Percentiles rank a stretch among this genome's conserved stretches.
Evolutionary conservation across 2,888 invertebrate species (phyloP).

Genomic region (Lasiommata megera): DNA sequence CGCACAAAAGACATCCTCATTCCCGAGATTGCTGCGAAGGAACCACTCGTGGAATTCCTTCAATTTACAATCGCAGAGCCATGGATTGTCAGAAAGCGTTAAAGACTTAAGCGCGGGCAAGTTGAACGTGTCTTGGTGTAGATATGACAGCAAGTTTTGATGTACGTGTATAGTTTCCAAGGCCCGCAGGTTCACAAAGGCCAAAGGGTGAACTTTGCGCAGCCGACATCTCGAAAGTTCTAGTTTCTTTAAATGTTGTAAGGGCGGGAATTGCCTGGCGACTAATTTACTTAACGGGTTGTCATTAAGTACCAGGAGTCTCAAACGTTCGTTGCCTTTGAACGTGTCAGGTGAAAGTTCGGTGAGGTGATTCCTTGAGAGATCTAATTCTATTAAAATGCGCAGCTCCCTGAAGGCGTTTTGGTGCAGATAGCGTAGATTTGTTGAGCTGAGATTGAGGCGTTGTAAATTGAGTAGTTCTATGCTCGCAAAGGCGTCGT

Average conservation of each 20-base stretch:
- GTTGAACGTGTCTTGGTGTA: conserved; percentile 77
- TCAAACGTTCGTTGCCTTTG: conserved; percentile 89
- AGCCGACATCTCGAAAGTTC: conserved; percentile 91
- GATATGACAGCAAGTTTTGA: conserved; percentile 87
- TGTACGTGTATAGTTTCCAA: conserved; percentile 92
- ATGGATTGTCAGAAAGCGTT: conserved; percentile 91
- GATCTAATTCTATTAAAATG: conserved; percentile 92
- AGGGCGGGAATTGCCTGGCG: conserved; percentile 89
- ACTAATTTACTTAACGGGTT: conserved; percentile 88
- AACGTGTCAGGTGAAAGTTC: conserved; percentile 90
- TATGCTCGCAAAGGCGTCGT: conserved; percentile 89
- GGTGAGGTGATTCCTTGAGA: conserved; percentile 89
- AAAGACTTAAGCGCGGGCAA: conserved; percentile 86
- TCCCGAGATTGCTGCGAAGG: conserved; percentile 87
- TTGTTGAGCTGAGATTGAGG: conserved; percentile 88
- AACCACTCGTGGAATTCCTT: conserved; percentile 92
- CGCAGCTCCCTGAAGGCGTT: conserved; percentile 92
- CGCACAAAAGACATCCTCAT: conserved; percentile 86
- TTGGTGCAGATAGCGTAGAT: conserved; percentile 86
- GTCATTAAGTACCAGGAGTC: conserved; percentile 88
- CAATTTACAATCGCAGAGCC: conserved; percentile 94
- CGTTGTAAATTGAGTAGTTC: conserved; percentile 92
- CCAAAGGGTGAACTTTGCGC: conserved; percentile 85
- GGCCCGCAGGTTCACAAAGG: conserved; percentile 87
- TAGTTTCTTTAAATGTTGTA: conserved; percentile 89